These are phyloP conservation scores for Apostichopus japonicus DNA, from an alignment of 35 echinoderm and acorn worm species.

Conservation along the genomic window DNA sequence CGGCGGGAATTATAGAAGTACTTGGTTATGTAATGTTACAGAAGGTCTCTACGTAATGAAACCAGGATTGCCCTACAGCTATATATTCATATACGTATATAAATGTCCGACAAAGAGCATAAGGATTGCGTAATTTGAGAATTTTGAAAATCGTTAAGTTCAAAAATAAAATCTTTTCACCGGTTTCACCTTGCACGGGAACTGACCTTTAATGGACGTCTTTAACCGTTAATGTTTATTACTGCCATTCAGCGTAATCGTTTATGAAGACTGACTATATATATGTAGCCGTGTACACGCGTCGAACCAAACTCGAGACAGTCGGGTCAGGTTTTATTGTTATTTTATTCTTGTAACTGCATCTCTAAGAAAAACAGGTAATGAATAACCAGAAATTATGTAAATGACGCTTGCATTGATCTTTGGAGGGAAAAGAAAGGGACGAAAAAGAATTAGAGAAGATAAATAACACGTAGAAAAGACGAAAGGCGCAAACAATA, in stretches of 20 bases:
- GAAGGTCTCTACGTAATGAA: too few species aligned
- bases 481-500: not conserved
- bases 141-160: too few species aligned
- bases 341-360: constrained; percentile 15
- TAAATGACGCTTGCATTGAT: not conserved
- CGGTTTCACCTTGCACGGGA: too few species aligned
- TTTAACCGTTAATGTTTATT: not conserved
- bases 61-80: too few species aligned
- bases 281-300: not conserved
- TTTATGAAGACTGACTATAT: not conserved
- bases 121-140: too few species aligned
- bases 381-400: not conserved
- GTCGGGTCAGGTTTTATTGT: constrained; percentile 13
- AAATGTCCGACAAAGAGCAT: too few species aligned
- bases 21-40: too few species aligned
- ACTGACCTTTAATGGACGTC: too few species aligned
- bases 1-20: too few species aligned
- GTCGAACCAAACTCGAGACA: constrained; percentile 13
- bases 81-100: too few species aligned
- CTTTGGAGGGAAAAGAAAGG: not conserved
- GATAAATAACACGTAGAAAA: not conserved
- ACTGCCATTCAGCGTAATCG: constrained; percentile 4
- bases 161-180: too few species aligned
- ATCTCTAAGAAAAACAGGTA: constrained; percentile 16
- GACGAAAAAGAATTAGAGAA: not conserved